Evolutionary conservation across 1,140 invertebrate species (phyloP).

Genomic region (Proctacanthus coquilletti): DNA sequence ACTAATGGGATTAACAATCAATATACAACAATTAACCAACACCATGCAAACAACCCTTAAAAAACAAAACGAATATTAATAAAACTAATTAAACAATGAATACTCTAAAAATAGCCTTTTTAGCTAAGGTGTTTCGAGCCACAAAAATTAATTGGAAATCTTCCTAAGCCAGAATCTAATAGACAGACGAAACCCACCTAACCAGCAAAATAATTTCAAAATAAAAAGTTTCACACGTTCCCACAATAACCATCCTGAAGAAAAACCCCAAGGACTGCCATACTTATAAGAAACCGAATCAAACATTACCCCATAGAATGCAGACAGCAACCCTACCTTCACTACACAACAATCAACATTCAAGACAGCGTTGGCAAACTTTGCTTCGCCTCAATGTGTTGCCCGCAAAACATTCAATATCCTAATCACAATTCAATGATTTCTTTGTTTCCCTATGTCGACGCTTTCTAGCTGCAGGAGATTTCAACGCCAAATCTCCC

Average conservation of each 20-base stretch:
- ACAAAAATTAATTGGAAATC: not conserved
- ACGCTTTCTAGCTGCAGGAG: too few relatives aligned
- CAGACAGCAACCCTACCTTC: not conserved
- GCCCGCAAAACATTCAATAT: slow-evolving; percentile 12
- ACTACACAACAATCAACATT: slow-evolving; percentile 1
- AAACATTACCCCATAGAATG: slow-evolving; percentile 3
- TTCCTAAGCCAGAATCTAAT: not conserved
- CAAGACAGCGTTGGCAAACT: not conserved
- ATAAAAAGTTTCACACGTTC: slow-evolving; percentile 1
- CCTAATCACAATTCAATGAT: too few relatives aligned
- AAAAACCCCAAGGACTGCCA: slow-evolving; percentile 9
- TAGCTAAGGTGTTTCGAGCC: not conserved
- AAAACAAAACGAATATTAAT: too few relatives aligned
- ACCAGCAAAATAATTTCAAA: slow-evolving; percentile 4
- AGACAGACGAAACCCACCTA: slow-evolving; percentile 1
- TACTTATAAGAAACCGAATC: slow-evolving; percentile 7
- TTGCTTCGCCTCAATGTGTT: slow-evolving; percentile 11
- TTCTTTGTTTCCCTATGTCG: too few relatives aligned
- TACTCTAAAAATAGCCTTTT: not conserved
- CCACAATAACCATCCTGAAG: slow-evolving; percentile 10
- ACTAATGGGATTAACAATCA: too few relatives aligned
- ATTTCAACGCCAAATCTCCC: too few relatives aligned
- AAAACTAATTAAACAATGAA: too few relatives aligned
- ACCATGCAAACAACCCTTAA: too few relatives aligned
- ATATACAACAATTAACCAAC: too few relatives aligned